phyloP scores from a whole-genome alignment of 2,888 invertebrate genomes.

The Melinaea marsaeus region DNA sequence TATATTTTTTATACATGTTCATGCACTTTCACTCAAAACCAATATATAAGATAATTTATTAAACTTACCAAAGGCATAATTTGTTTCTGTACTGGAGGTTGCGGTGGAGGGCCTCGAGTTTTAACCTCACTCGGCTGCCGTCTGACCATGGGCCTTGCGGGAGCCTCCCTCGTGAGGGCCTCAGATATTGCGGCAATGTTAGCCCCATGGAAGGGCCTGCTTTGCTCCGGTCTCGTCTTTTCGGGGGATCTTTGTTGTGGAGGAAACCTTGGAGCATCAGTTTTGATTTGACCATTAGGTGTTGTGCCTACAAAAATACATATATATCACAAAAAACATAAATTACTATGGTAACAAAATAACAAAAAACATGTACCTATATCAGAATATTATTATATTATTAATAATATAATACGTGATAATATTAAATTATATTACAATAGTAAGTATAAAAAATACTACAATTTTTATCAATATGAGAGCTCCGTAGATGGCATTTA shows the following conservation, averaged over 20 bases:
- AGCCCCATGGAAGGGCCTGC: constrained; percentile 44
- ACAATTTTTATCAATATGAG: no score
- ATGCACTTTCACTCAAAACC: no score
- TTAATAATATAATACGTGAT: no score
- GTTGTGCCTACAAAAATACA: constrained; percentile 48
- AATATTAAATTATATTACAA: no score
- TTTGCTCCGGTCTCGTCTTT: constrained; percentile 45
- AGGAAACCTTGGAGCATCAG: constrained; percentile 59
- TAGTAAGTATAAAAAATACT: background rate
- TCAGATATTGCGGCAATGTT: constrained; percentile 62
- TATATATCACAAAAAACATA: background rate
- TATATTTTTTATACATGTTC: background rate
- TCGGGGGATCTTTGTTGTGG: constrained; percentile 57
- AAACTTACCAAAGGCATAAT: constrained; percentile 79
- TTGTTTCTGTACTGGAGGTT: constrained; percentile 85
- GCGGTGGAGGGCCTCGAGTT: constrained; percentile 87
- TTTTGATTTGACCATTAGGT: constrained; percentile 62
- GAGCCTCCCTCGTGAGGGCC: constrained; percentile 49
- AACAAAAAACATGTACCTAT: no score
- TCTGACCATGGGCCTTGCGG: constrained; percentile 50
- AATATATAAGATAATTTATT: background rate
- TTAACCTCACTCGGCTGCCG: constrained; percentile 65
- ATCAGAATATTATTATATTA: no score
- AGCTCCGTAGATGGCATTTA: no score
- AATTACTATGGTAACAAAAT: no score